These are phyloP conservation scores for Chrysochloris asiatica DNA, from an alignment of 2,113 vertebrate species.

Conservation along the genomic window DNA sequence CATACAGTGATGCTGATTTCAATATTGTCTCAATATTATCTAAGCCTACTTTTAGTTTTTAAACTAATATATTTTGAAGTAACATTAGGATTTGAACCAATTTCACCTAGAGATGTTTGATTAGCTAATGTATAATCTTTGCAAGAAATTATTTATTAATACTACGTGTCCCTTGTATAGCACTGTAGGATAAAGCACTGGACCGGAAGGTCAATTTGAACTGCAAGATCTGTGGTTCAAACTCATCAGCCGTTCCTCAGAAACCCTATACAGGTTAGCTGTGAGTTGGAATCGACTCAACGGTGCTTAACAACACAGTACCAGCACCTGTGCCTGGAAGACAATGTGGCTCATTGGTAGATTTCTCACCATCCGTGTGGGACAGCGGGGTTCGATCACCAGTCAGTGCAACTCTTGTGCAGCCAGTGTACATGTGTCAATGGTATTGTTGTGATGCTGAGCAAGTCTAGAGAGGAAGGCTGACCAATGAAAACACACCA, in stretches of 20 bases:
- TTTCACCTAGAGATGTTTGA: neutral
- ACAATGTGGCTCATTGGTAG: neutral
- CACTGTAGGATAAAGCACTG: too few relatives aligned
- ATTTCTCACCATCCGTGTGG: neutral
- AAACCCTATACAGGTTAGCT: too few relatives aligned
- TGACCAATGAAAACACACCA: too few relatives aligned
- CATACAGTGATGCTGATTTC: neutral
- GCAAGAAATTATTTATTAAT: neutral
- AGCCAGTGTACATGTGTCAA: neutral
- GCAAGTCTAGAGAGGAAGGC: too few relatives aligned
- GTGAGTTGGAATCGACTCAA: too few relatives aligned
- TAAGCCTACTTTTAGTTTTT: slow-evolving; percentile 22
- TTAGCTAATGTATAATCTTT: neutral
- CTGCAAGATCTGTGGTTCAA: too few relatives aligned
- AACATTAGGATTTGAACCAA: neutral
- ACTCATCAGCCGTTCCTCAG: too few relatives aligned
- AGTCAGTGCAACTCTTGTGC: neutral
- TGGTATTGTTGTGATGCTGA: neutral
- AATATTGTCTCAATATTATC: slow-evolving; percentile 57
- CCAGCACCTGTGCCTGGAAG: too few relatives aligned
- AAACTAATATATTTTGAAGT: neutral
- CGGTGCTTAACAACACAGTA: too few relatives aligned
- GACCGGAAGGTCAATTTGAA: too few relatives aligned
- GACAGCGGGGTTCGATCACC: neutral
- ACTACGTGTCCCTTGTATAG: neutral